Conservation (phyloP, 2,888 invertebrate species). For the Epinotia brunnichana region DNA sequence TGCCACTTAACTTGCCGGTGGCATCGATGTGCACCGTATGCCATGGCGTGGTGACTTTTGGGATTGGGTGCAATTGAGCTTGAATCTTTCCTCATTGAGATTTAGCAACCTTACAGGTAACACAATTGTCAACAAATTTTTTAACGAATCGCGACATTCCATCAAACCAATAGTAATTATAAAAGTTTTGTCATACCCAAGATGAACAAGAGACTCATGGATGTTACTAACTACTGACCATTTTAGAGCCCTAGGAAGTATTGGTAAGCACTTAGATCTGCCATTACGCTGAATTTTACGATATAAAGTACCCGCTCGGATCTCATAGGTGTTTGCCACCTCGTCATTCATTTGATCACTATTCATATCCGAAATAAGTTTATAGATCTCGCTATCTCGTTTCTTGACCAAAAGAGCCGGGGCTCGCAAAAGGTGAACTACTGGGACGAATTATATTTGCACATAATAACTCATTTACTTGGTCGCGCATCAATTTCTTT, state of each 20-base stretch:
- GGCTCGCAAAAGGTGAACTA: conserved; percentile 6
- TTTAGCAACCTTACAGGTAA: too few species aligned
- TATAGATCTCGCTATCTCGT: neutral
- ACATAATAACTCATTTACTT: neutral
- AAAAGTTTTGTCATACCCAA: too few species aligned
- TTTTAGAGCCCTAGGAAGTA: conserved; percentile 43
- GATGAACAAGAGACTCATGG: conserved; percentile 26
- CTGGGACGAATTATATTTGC: conserved; percentile 5
- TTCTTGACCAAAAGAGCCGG: neutral
- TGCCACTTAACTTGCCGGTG: conserved; percentile 34
- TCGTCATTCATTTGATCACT: conserved; percentile 25
- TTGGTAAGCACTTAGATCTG: conserved; percentile 43
- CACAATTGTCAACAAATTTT: too few species aligned
- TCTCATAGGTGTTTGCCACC: conserved; percentile 46
- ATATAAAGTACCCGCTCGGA: conserved; percentile 44
- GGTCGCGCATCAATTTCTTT: neutral
- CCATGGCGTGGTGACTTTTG: conserved; percentile 32
- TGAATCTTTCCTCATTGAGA: too few species aligned
- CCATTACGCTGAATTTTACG: conserved; percentile 46
- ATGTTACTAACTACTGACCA: conserved; percentile 47
- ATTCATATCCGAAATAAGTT: conserved; percentile 11
- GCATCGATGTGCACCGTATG: conserved; percentile 44
- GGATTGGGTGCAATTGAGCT: too few species aligned
- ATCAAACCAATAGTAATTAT: too few species aligned
- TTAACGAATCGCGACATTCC: too few species aligned